Percentiles rank a stretch among this genome's conserved stretches.
phyloP scores from a whole-genome alignment of 2,797 vertebrate species.

The Pteronotus mesoamericanus region DNA sequence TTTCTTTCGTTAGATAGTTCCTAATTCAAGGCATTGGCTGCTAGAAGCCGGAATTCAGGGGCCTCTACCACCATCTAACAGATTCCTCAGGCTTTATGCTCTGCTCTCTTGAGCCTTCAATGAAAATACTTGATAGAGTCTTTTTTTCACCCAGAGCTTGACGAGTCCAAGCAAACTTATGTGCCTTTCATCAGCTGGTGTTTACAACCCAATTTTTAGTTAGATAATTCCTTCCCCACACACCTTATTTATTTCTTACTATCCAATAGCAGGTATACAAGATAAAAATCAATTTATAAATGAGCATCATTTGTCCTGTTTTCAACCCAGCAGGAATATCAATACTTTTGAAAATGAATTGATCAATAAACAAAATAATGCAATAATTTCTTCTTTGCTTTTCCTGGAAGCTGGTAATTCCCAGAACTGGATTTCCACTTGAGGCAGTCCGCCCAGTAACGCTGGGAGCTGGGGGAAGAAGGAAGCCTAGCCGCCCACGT shows the following conservation, averaged over 20 bases:
- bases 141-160: neutral
- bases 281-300: neutral
- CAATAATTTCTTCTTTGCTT: neutral
- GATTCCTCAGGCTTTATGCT: neutral
- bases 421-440: neutral
- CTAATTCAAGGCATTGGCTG: neutral
- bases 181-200: neutral
- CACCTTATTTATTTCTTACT: neutral
- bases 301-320: neutral
- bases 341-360: neutral
- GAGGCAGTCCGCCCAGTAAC: neutral
- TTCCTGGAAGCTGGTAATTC: neutral
- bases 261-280: neutral
- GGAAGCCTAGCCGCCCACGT: neutral
- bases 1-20: neutral
- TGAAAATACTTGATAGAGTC: neutral
- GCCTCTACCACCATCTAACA: neutral
- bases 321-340: neutral
- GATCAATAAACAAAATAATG: neutral
- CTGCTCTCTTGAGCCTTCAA: neutral
- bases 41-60: neutral
- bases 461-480: neutral
- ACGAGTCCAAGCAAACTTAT: neutral
- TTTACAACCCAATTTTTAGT: neutral
- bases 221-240: neutral